Evolutionary conservation across 2,113 vertebrate species (phyloP), one percentile per base, ranked within the genome.

Genomic region (Alligator mississippiensis): DNA sequence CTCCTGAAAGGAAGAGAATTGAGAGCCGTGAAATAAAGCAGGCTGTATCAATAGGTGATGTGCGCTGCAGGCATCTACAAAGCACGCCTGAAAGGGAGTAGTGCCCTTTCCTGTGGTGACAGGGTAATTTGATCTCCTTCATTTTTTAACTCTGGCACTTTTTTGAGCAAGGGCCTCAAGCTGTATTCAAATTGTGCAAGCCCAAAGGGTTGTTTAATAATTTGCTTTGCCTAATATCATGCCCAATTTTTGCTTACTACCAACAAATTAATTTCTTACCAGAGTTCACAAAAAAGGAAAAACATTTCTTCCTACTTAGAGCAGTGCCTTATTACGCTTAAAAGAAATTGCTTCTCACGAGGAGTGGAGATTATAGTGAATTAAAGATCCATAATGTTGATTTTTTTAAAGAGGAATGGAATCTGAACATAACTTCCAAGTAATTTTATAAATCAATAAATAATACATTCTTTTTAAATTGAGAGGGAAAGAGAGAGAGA

Each of bases 41-140:
- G 97, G 96, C 97, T 98, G 98, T 97, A 98, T 98, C 97, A 98
- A 97, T 97, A 98, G 98, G 96, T 97, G 98, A 97, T 97, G 97
- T 96, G 96, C 97, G 68, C 97, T 54, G 95, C 97, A 96, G 98
- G 98, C 96, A 94, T 97, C 97, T 97, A 96, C 96, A 94, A 78
- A 98, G 97, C 92, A 93, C 0, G 3, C 88, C 97, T 98, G 95
- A 98, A 98, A 98, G 95, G 96, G 89, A 94, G 89, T 95, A 93
- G 92, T 96, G 95, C 96, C 96, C 94, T 96, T 89, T 97, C 98
- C 98, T 95, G 97, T 88, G 87, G 97, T 91, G 98, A 97, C 93
- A 93, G 95, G 95, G 98, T 98, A 97, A 98, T 98, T 98, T 97
- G 98, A 98, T 98, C 97, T 82, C 96, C 97, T 97, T 95, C 94